Conservation (phyloP, 2,113 vertebrate genomes). For the Chlorocebus sabaeus region DNA sequence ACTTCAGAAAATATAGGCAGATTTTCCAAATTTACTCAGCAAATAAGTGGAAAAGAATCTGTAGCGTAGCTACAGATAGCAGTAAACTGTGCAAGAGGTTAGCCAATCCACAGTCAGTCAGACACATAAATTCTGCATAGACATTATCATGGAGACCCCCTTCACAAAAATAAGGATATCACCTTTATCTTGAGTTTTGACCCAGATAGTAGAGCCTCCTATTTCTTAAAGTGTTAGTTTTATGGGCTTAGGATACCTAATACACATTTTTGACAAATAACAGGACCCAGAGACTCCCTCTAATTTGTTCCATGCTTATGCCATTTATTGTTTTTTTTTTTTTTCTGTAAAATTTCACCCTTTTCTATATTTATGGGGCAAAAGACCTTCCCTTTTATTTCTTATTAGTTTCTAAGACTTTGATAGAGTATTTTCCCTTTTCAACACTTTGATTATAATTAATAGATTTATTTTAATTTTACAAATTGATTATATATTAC, state of each 20-base stretch:
- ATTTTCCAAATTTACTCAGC: background rate
- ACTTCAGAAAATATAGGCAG: background rate
- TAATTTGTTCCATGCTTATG: background rate
- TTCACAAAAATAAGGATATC: background rate
- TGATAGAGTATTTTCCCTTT: background rate
- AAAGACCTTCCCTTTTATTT: background rate
- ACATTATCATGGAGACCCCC: background rate
- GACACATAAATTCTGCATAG: background rate
- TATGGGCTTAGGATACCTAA: background rate
- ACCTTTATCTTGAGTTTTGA: background rate
- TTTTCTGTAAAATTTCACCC: background rate
- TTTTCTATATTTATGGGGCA: background rate
- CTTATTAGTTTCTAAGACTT: background rate
- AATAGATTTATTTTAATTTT: background rate
- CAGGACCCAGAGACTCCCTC: background rate
- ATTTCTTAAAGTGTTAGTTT: background rate
- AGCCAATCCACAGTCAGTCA: background rate
- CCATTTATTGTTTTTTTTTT: background rate
- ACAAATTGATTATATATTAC: background rate
- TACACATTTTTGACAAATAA: too few species aligned
- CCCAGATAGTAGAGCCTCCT: background rate
- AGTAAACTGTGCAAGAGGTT: background rate
- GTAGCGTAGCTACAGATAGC: background rate
- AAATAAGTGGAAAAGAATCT: background rate
- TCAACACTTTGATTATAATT: background rate